Percentiles rank a stretch among this genome's conserved stretches.
Conservation (phyloP, 2,113 vertebrate genomes). For the Myocastor coypus region DNA sequence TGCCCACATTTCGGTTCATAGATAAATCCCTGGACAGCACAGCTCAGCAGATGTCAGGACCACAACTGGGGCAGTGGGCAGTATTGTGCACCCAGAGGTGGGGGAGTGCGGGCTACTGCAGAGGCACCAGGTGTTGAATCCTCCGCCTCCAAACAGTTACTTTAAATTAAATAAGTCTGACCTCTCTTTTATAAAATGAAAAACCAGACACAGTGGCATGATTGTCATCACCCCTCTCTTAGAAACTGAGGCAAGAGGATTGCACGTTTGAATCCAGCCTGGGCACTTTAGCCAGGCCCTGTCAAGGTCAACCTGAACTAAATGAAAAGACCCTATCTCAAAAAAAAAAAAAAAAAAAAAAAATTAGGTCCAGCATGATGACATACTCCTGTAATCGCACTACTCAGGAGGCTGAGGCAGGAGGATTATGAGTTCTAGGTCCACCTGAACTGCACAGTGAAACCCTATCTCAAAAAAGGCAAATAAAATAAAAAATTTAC, state of each 20-base stretch:
- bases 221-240: background rate
- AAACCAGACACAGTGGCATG: background rate
- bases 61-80: background rate
- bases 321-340: background rate
- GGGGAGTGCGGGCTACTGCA: background rate
- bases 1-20: no score
- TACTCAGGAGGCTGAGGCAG: background rate
- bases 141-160: background rate
- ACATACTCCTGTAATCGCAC: background rate
- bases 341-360: background rate
- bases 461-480: background rate
- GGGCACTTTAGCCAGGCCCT: background rate
- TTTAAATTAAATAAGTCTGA: background rate
- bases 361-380: background rate
- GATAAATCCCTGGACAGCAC: fast-evolving
- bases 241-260: background rate
- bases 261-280: background rate
- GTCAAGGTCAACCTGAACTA: no score
- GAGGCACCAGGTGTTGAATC: background rate
- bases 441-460: background rate
- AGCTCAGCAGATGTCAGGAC: background rate
- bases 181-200: background rate
- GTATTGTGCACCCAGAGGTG: background rate
- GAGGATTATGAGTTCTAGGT: background rate
- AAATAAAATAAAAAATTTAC: background rate